A percentile compares a stretch with the other conserved stretches of the same genome.
Evolutionary conservation across 2,888 invertebrate species (phyloP).

Genomic region (Papilio gigon): DNA sequence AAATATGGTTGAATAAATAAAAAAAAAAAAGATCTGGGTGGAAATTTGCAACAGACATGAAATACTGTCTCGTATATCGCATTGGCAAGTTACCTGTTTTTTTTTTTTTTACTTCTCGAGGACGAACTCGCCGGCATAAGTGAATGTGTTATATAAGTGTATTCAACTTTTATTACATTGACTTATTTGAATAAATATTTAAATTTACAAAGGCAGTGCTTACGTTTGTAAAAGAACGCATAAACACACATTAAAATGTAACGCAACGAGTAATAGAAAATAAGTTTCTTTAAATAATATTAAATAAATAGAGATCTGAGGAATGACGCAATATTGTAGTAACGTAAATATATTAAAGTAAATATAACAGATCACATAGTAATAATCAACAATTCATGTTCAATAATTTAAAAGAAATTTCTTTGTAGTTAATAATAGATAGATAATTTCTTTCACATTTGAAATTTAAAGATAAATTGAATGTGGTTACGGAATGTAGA

Average conservation of each 20-base stretch:
- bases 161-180: not conserved
- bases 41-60: too few species aligned
- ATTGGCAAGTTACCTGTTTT: too few species aligned
- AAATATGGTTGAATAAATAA: too few species aligned
- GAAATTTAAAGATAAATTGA: too few species aligned
- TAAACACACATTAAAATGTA: too few species aligned
- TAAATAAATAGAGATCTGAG: not conserved
- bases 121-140: too few species aligned
- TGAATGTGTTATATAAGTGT: not conserved
- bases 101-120: too few species aligned
- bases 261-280: not conserved
- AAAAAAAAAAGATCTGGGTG: too few species aligned
- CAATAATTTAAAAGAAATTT: not conserved
- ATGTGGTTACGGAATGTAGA: not conserved
- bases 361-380: not conserved
- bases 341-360: not conserved
- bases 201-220: not conserved
- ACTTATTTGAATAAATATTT: not conserved
- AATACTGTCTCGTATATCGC: too few species aligned
- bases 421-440: too few species aligned
- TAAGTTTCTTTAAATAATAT: not conserved
- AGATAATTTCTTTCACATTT: too few species aligned
- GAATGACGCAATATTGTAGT: not conserved
- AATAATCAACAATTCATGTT: not conserved
- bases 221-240: not conserved